These are phyloP conservation scores for Myanophis thanlyinensis DNA, from an alignment of 2,113 vertebrate species.

Conservation along the genomic window DNA sequence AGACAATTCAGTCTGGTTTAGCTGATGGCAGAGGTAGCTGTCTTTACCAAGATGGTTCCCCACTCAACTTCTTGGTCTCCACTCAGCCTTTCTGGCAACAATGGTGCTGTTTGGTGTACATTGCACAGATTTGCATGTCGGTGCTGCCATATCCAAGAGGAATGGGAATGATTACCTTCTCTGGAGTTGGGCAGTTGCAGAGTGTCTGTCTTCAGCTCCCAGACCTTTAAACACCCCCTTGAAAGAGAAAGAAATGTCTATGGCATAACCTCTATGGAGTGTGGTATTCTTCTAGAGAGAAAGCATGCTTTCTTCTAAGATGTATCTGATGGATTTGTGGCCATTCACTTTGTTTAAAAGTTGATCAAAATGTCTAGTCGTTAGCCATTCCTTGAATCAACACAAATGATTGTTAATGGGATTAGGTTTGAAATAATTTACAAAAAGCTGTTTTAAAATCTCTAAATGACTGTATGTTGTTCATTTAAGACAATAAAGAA, in stretches of 20 bases:
- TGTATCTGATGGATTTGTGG: constrained; percentile 40
- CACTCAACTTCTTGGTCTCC: neutral
- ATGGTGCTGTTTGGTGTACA: neutral
- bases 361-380: constrained; percentile 53
- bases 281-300: neutral
- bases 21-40: neutral
- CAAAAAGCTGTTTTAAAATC: constrained; percentile 58
- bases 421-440: constrained; percentile 63
- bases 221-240: neutral
- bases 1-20: neutral
- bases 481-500: constrained; percentile 64
- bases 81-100: neutral
- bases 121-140: neutral
- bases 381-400: constrained; percentile 59
- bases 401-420: constrained; percentile 64
- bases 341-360: constrained; percentile 39
- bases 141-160: neutral
- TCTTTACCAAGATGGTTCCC: neutral
- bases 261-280: neutral
- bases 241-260: neutral
- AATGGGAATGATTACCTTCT: neutral
- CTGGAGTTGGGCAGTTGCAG: neutral
- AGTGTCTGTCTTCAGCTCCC: neutral
- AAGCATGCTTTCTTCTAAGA: neutral
- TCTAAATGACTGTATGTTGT: constrained; percentile 58